Conservation (phyloP, 1,140 invertebrate species). For the Tetragonula clypearis region DNA sequence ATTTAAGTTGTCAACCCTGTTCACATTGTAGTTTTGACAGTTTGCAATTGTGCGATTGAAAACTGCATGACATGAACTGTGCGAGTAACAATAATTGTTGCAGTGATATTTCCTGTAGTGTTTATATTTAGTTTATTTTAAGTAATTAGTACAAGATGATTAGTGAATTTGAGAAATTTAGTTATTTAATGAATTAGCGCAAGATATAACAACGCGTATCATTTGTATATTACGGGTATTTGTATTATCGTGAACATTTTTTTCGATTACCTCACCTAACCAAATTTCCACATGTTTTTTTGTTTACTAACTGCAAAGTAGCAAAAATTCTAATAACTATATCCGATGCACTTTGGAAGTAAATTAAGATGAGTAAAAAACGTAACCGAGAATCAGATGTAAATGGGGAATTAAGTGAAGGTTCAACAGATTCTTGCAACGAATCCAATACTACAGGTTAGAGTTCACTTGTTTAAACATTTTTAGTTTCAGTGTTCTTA, state of each 20-base stretch:
- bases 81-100: neutral
- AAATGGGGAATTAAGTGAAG: slow-evolving; percentile 80
- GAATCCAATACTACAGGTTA: slow-evolving; percentile 77
- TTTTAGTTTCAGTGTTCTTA: neutral
- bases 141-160: neutral
- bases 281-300: slow-evolving; percentile 23
- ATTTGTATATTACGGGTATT: neutral
- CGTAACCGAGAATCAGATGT: slow-evolving; percentile 84
- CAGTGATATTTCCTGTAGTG: neutral
- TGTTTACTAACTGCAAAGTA: neutral
- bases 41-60: neutral
- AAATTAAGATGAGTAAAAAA: slow-evolving; percentile 81
- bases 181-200: neutral
- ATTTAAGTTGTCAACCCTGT: neutral
- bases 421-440: slow-evolving; percentile 84
- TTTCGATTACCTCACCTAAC: neutral
- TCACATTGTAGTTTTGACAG: neutral
- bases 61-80: neutral
- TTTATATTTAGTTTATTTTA: slow-evolving; percentile 1
- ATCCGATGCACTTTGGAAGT: neutral
- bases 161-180: neutral
- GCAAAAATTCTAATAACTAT: neutral
- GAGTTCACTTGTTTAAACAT: slow-evolving; percentile 13
- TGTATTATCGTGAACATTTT: neutral
- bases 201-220: neutral